A percentile compares a stretch with the other conserved stretches of the same genome.
phyloP scores from a whole-genome alignment of 2,113 vertebrate genomes.

The Tragelaphus scriptus region DNA sequence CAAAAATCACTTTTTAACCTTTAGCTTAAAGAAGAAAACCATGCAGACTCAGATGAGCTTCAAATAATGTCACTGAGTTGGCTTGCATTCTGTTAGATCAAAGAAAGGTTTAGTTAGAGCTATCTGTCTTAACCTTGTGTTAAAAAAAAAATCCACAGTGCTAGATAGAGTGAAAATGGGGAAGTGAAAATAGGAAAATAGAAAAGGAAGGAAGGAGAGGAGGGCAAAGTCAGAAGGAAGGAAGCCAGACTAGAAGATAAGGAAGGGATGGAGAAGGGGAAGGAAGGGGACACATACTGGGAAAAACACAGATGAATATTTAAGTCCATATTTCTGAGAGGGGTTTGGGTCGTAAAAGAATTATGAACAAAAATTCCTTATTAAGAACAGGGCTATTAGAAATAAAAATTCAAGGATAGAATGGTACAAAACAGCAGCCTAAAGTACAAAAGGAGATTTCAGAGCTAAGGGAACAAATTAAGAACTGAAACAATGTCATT shows the following conservation, averaged over 20 bases:
- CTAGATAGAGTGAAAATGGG: not conserved
- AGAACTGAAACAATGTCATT: constrained; percentile 8
- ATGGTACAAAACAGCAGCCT: not conserved
- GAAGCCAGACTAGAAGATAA: not conserved
- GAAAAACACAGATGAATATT: not conserved
- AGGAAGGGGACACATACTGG: not conserved
- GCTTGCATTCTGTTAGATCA: not conserved
- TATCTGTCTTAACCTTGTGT: not conserved
- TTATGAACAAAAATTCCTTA: not conserved
- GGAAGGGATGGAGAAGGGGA: not conserved
- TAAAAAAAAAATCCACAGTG: not conserved
- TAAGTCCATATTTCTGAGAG: not conserved
- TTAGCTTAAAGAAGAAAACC: not conserved
- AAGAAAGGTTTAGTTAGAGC: not conserved
- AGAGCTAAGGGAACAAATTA: constrained; percentile 34
- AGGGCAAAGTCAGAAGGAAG: not conserved
- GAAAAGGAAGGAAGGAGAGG: not conserved
- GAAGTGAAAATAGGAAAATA: not conserved
- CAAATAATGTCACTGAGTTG: not conserved
- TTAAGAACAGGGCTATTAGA: not conserved
- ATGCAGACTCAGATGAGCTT: not conserved
- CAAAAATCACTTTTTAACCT: not conserved
- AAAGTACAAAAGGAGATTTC: constrained; percentile 2
- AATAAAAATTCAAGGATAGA: not conserved
- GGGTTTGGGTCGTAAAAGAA: not conserved